Base-by-base conservation (phyloP, 2,888 invertebrate species). In the Drosophila longiperda region DNA sequence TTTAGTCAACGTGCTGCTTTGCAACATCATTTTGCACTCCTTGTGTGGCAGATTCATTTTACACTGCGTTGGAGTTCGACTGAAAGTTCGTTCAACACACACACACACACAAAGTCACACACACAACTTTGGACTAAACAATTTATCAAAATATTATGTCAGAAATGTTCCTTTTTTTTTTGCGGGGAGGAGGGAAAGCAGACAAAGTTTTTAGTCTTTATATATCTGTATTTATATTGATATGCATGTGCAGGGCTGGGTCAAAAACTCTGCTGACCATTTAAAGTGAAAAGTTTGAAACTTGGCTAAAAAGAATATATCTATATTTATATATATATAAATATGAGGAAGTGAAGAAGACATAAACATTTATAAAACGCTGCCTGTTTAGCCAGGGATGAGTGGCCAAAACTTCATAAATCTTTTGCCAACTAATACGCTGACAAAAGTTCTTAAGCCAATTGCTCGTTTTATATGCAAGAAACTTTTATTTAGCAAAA, bases 71-170 rank as follows among this genome's bases (percentile, higher is more conserved):
- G 2, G 26, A 55, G 32, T 55, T 17, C 12, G 15, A 15, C 29
- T 45, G 33, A 60, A 70, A 69, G 40, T 49, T 54, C 32, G 42
- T 38, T 33, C 15, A 9, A 26, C 23, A 23, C 20, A 45, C 42
- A n/a, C 32, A 53, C n/a, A 38, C 32, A 23, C 38, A 38, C 3
- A 17, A 3, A 45, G 17, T 9, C 49, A 32, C 52, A 52, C 9
- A 32, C 5, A 54, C 26, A 70, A 42, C 54, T 58, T 48, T 42
- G 32, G 32, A 20, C 67, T 74, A 77, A 88, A 88, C 90, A 87
- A 87, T 87, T 90, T 83, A 87, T 87, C 87, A 87, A 86, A 88
- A 87, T 90, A 89, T 85, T 83, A 84, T 89, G 84, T 83, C 81
- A 75, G 81, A 78, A 75, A 74, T 63, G 54, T 66, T 65, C 23